Base-by-base conservation (phyloP, 2,113 vertebrate genomes). In the Cariama cristata region DNA sequence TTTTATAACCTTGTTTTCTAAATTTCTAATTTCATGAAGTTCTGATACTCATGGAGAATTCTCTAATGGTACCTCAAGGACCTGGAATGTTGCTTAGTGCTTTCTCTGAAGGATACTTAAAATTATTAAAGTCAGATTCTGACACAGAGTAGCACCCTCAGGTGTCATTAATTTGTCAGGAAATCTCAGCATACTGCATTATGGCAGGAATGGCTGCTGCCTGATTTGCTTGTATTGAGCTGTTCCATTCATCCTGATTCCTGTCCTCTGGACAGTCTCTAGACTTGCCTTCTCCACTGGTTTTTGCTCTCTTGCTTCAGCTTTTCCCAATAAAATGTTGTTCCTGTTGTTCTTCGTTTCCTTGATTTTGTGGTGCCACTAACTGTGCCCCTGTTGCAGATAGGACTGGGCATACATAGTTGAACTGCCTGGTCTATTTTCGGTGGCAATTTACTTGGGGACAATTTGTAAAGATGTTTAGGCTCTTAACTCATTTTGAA, bases 191-290 rank as follows among this genome's bases (percentile, higher is more conserved):
- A 32, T 21, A 9, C 18, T 28, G 63, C 5, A 8, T 49, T 38
- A 47, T 7, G 38, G 30, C 68, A 63, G 53, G 33, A 84, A 2
- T 28, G 19, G 73, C 58, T 68, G 40, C 56, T 68, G 42, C 49
- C 27, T 44, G 23, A 2, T 53, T 42, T 6, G 2, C 10, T 55
- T 33, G 4, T 5, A 19, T 35, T 0, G 2, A 60, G 45, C 56
- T 56, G 40, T 42, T 30, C 28, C 12, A 14, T 9, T 75, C 7
- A 17, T 35, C 45, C 22, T n/a, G 11, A 49, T 63, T 71, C 52
- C 26, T 44, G 14, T 8, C 13, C 26, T 4, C 23, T 63, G 53
- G 11, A 24, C 8, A 58, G 32, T 40, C 23, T 30, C 60, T 52
- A 22, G 14, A 13, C 26, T 38, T 64, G 11, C 45, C 24, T 56